Evolutionary conservation across 2,113 vertebrate species (phyloP).

Genomic region (Rhabdomys dilectus): DNA sequence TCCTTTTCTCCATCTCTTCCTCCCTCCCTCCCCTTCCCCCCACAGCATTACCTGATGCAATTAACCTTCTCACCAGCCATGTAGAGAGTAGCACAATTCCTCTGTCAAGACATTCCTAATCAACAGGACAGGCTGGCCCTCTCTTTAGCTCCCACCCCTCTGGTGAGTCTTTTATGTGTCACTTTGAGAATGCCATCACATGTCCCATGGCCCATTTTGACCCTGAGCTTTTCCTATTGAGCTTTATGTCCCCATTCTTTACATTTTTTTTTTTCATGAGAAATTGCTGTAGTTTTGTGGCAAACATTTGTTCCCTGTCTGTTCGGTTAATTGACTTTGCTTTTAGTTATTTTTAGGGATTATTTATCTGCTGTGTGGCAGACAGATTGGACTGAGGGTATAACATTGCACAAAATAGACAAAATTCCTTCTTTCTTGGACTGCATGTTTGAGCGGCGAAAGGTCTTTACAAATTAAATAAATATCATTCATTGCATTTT

Average conservation of each 20-base stretch:
- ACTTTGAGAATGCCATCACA: slow-evolving; percentile 9
- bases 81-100: neutral
- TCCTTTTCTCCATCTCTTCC: neutral
- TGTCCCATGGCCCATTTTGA: neutral
- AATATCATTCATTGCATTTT: neutral
- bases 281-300: neutral
- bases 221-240: neutral
- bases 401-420: neutral
- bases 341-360: slow-evolving; percentile 1
- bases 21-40: neutral
- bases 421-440: neutral
- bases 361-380: neutral
- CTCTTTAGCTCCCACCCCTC: neutral
- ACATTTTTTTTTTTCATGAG: slow-evolving; percentile 34
- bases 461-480: neutral
- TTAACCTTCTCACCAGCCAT: neutral
- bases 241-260: neutral
- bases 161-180: neutral
- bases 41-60: neutral
- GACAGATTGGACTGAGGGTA: neutral
- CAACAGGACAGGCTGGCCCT: neutral
- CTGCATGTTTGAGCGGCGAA: neutral
- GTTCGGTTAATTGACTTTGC: neutral
- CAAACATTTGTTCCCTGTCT: slow-evolving; percentile 35
- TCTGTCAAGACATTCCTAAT: neutral